These are phyloP conservation scores for Limonius californicus DNA, from an alignment of 1,140 invertebrate genomes.

Conservation along the genomic window DNA sequence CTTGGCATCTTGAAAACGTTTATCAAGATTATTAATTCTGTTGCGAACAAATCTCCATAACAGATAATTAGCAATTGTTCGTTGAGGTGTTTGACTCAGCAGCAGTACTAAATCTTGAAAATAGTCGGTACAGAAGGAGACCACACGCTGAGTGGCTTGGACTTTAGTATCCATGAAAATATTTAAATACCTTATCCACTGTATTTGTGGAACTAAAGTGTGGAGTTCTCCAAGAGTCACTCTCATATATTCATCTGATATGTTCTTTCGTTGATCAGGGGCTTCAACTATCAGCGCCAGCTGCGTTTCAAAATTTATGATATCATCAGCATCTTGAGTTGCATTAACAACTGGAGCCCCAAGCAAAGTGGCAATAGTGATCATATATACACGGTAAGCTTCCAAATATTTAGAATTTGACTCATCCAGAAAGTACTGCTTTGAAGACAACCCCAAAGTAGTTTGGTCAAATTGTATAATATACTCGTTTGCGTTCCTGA, in stretches of 20 bases:
- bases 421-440: constrained; percentile 78
- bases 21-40: constrained; percentile 79
- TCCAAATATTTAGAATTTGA: constrained; percentile 66
- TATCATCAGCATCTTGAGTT: constrained; percentile 61
- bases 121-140: constrained; percentile 71
- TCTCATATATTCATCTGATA: constrained; percentile 73
- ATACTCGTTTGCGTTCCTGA: constrained; percentile 82
- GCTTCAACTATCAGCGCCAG: constrained; percentile 75
- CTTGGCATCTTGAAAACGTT: constrained; percentile 67
- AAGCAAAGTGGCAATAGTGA: constrained; percentile 63
- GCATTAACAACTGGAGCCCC: constrained; percentile 60
- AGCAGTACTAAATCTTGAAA: constrained; percentile 52
- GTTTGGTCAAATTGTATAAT: constrained; percentile 86
- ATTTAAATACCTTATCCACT: constrained; percentile 72
- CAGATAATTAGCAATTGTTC: constrained; percentile 70
- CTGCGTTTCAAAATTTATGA: constrained; percentile 79
- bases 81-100: constrained; percentile 45
- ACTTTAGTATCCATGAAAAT: constrained; percentile 62
- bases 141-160: constrained; percentile 60
- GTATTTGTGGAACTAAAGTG: constrained; percentile 66
- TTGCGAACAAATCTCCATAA: constrained; percentile 86
- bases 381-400: constrained; percentile 76
- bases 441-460: constrained; percentile 77
- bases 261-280: constrained; percentile 75
- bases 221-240: constrained; percentile 70